Percentiles rank a stretch among this genome's conserved stretches.
Conservation (phyloP, 2,888 invertebrate genomes). For the Physocephala rufipes region DNA sequence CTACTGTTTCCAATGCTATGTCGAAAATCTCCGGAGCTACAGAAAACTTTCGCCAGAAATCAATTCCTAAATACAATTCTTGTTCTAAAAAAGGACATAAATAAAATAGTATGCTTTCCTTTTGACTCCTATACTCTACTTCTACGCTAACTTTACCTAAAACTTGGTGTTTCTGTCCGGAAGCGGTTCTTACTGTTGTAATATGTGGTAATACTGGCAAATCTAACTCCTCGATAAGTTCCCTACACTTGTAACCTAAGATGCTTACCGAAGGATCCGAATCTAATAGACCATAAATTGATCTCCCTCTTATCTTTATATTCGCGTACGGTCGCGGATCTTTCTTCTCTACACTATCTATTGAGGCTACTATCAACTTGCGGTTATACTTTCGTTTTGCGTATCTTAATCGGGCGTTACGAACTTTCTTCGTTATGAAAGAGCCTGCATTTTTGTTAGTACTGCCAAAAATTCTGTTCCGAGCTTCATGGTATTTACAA, state of each 20-base stretch:
- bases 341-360: not conserved
- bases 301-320: not conserved
- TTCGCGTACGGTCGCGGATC: not conserved
- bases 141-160: not conserved
- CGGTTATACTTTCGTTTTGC: not conserved
- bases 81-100: not conserved
- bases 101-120: not conserved
- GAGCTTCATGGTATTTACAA: not conserved
- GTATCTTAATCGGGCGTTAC: not conserved
- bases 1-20: not conserved
- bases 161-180: not conserved
- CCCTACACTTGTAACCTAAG: slow-evolving; percentile 23
- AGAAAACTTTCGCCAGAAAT: not conserved
- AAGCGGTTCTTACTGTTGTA: not conserved
- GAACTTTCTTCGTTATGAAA: not conserved
- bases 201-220: not conserved
- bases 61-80: not conserved
- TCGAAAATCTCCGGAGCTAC: not conserved
- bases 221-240: not conserved
- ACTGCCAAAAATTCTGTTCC: not conserved
- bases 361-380: not conserved
- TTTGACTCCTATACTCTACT: not conserved
- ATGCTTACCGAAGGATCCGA: slow-evolving; percentile 24
- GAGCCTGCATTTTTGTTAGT: not conserved
- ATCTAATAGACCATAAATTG: slow-evolving; percentile 15